A percentile compares a stretch with the other conserved stretches of the same genome.
These are phyloP conservation scores for Hyles vespertilio DNA, from an alignment of 1,140 invertebrate species.

Conservation along the genomic window DNA sequence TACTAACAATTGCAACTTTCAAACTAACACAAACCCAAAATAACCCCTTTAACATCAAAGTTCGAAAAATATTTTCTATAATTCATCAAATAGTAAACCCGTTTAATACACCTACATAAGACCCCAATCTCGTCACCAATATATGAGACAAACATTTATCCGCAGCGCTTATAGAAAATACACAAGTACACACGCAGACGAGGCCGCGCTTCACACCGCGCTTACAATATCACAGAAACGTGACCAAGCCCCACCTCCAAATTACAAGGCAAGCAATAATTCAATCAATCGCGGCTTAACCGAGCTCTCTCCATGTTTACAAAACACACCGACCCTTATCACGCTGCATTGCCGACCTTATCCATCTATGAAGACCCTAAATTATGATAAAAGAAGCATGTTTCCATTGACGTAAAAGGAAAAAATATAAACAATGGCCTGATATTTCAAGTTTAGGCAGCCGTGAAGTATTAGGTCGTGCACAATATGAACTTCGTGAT, in stretches of 20 bases:
- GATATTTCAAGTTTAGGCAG: constrained; percentile 4
- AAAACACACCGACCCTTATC: constrained; percentile 55
- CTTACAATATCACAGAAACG: constrained; percentile 34
- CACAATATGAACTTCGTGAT: constrained; percentile 11
- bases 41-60: too few species aligned
- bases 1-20: too few species aligned
- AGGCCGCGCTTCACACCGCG: constrained; percentile 16
- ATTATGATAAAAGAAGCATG: constrained; percentile 20
- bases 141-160: background rate
- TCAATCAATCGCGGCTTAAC: constrained; percentile 68
- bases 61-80: too few species aligned
- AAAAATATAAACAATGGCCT: constrained; percentile 13
- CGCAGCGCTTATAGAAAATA: constrained; percentile 2
- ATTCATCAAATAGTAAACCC: too few species aligned
- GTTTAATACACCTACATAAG: too few species aligned
- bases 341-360: constrained; percentile 36
- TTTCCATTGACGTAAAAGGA: constrained; percentile 4
- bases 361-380: constrained; percentile 30
- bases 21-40: too few species aligned
- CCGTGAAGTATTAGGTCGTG: constrained; percentile 11
- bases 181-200: background rate
- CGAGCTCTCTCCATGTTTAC: constrained; percentile 59
- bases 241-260: constrained; percentile 39
- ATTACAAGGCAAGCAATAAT: constrained; percentile 64
- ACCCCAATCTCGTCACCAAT: too few species aligned